Evolutionary conservation across 2,113 vertebrate genomes (phyloP).

Genomic region (Gymnogyps californianus): DNA sequence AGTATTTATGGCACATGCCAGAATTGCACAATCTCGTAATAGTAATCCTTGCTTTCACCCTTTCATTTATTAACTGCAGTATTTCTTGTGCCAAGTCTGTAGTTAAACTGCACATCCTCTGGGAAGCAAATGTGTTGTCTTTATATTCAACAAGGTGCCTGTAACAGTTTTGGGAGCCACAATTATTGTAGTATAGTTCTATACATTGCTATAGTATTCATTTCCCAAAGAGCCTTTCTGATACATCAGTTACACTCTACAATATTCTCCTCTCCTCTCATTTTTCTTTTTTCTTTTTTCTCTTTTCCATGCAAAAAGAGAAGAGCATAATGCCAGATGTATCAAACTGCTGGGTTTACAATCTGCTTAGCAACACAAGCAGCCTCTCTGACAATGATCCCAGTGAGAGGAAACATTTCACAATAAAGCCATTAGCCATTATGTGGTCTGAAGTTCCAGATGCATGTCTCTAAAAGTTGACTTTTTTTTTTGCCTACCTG

Average conservation of each 20-base stretch:
- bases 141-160: background rate
- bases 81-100: background rate
- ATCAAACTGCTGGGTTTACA: background rate
- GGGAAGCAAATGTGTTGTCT: background rate
- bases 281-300: background rate
- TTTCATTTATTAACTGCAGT: background rate
- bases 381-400: background rate
- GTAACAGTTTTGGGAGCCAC: background rate
- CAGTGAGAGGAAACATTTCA: constrained; percentile 6
- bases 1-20: constrained; percentile 7
- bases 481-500: background rate
- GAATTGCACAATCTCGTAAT: background rate
- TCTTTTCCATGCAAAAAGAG: background rate
- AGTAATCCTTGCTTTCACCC: background rate
- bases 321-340: background rate
- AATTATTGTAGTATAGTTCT: background rate
- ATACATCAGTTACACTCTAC: background rate
- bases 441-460: background rate
- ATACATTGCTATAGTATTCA: background rate
- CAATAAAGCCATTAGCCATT: background rate
- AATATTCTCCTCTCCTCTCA: background rate
- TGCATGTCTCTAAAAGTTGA: background rate
- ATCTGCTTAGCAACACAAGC: constrained; percentile 6
- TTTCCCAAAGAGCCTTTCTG: background rate
- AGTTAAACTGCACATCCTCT: background rate